Conservation (phyloP, 2,888 invertebrate species). For the Trissonchulus sp. region DNA sequence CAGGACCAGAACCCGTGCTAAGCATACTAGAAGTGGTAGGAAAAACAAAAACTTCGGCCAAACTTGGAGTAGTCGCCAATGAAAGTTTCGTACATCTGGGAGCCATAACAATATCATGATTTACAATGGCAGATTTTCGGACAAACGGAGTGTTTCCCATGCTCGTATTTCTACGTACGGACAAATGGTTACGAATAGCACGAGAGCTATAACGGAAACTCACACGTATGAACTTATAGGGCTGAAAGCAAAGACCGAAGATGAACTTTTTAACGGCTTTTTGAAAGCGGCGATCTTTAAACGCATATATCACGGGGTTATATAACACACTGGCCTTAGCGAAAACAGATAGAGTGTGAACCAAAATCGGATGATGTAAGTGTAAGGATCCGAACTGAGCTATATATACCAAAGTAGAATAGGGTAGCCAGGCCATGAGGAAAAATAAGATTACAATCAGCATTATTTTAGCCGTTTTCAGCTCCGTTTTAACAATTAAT, state of each 20-base stretch:
- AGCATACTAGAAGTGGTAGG: too few species aligned
- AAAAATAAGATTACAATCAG: neutral
- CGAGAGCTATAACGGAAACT: too few species aligned
- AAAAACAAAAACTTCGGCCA: too few species aligned
- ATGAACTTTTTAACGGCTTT: neutral
- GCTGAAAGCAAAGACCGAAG: neutral
- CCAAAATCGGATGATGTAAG: neutral
- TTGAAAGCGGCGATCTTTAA: neutral
- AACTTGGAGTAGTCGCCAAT: too few species aligned
- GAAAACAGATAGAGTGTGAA: neutral
- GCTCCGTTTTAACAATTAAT: neutral
- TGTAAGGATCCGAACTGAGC: neutral
- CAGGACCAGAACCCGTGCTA: too few species aligned
- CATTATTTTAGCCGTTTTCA: neutral
- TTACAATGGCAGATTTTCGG: too few species aligned
- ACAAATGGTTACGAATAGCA: too few species aligned
- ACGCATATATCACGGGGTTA: conserved; percentile 1
- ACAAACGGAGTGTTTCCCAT: too few species aligned
- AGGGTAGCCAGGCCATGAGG: conserved; percentile 13
- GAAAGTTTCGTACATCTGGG: too few species aligned
- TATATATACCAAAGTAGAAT: neutral
- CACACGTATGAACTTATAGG: neutral
- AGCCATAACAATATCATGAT: too few species aligned
- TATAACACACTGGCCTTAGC: neutral
- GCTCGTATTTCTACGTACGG: too few species aligned